Evolutionary conservation across 2,113 vertebrate genomes (phyloP).

Genomic region (Camelus dromedarius): DNA sequence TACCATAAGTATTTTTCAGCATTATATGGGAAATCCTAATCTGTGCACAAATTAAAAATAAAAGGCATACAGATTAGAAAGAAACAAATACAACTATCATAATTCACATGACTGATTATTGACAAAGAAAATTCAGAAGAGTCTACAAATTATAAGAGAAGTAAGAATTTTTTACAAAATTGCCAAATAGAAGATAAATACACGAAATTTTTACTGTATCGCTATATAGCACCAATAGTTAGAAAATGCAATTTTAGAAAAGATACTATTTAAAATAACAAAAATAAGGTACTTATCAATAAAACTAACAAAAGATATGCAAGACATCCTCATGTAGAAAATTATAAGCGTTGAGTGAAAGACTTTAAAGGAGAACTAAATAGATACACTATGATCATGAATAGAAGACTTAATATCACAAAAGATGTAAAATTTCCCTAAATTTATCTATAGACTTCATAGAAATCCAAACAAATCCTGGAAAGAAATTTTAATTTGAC

Average conservation of each 20-base stretch:
- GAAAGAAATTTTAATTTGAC: constrained; percentile 30
- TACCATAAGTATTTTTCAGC: background rate
- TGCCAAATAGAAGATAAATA: constrained; percentile 40
- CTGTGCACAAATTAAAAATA: background rate
- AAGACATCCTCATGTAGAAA: background rate
- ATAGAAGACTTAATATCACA: background rate
- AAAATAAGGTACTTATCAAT: background rate
- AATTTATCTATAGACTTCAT: background rate
- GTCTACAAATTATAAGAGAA: background rate
- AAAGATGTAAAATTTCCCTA: background rate
- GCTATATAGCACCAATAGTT: background rate
- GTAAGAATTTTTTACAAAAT: background rate
- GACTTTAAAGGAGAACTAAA: background rate
- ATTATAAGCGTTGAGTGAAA: background rate
- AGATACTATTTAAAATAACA: background rate
- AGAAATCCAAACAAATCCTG: background rate
- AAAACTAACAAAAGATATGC: background rate
- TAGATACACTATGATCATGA: background rate
- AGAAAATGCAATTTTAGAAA: constrained; percentile 47
- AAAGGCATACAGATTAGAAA: background rate
- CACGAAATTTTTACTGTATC: background rate
- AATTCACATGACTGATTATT: background rate
- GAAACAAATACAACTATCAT: background rate
- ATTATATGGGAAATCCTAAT: background rate
- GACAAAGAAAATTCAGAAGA: constrained; percentile 16